Conservation (phyloP, 2,797 vertebrate species). For the Poliocrania exsul region DNA sequence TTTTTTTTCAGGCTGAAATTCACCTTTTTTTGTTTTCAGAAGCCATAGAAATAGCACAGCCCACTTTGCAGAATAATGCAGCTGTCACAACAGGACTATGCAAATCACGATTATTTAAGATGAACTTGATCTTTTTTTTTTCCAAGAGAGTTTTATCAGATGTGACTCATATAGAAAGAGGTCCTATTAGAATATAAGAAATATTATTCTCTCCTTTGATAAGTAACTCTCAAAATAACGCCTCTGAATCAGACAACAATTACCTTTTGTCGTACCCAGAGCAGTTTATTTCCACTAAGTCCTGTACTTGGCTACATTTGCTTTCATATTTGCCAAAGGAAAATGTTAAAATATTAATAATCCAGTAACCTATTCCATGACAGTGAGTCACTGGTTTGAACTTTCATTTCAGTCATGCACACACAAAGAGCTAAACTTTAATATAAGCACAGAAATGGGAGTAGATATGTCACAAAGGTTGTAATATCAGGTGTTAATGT, state of each 20-base stretch:
- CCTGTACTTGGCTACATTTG: conserved; percentile 46
- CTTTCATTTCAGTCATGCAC: conserved; percentile 66
- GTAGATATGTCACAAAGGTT: conserved; percentile 16
- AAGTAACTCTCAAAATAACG: conserved; percentile 63
- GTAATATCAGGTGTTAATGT: conserved; percentile 32
- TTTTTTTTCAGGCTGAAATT: conserved; percentile 39
- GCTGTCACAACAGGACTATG: conserved; percentile 55
- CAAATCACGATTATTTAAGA: conserved; percentile 65
- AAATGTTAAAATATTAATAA: conserved; percentile 80
- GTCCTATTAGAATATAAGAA: conserved; percentile 41
- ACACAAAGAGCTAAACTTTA: conserved; percentile 58
- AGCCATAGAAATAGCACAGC: conserved; percentile 13
- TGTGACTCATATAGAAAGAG: conserved; percentile 43
- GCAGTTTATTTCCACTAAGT: conserved; percentile 47
- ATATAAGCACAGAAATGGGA: conserved; percentile 66
- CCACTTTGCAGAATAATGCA: conserved; percentile 8
- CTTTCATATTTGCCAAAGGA: conserved; percentile 72
- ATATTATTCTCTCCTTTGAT: conserved; percentile 52
- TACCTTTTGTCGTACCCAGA: conserved; percentile 33
- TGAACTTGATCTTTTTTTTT: conserved; percentile 40
- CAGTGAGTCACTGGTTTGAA: conserved; percentile 72
- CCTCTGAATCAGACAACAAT: conserved; percentile 46
- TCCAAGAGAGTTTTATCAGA: conserved; percentile 42
- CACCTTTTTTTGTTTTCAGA: conserved; percentile 62
- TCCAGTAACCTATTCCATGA: conserved; percentile 70